phyloP scores from a whole-genome alignment of 1,140 invertebrate genomes.

The Danaus plexippus region DNA sequence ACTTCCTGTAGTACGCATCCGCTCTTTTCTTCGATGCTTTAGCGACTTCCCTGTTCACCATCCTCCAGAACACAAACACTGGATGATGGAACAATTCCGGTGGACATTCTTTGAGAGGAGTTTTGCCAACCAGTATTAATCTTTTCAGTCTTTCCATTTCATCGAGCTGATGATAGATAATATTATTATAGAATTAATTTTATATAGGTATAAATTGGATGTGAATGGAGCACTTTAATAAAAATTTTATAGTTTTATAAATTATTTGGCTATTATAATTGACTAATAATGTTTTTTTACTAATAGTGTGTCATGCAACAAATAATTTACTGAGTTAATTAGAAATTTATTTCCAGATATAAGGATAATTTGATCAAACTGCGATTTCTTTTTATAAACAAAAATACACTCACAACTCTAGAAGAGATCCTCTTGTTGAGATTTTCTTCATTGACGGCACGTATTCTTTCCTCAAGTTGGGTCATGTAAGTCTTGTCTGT shows the following conservation, averaged over 20 bases:
- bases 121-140: slow-evolving; percentile 76
- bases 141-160: slow-evolving; percentile 79
- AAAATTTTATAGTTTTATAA: no score
- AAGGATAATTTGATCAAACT: no score
- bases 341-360: no score
- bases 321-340: no score
- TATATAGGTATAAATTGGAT: no score
- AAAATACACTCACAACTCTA: slow-evolving; percentile 61
- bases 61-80: slow-evolving; percentile 75
- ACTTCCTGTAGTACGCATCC: slow-evolving; percentile 74
- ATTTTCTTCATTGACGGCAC: slow-evolving; percentile 74
- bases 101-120: slow-evolving; percentile 75
- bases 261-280: no score
- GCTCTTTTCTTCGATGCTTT: slow-evolving; percentile 62
- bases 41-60: slow-evolving; percentile 66
- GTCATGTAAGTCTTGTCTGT: slow-evolving; percentile 79
- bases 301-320: no score
- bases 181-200: neutral
- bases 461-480: slow-evolving; percentile 73
- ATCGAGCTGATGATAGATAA: slow-evolving; percentile 64
- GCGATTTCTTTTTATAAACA: no score
- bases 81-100: slow-evolving; percentile 76
- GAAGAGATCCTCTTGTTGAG: slow-evolving; percentile 75
- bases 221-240: no score
- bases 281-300: no score